These are phyloP conservation scores for Eristalis arbustorum DNA, from an alignment of 2,888 invertebrate genomes.

Conservation along the genomic window DNA sequence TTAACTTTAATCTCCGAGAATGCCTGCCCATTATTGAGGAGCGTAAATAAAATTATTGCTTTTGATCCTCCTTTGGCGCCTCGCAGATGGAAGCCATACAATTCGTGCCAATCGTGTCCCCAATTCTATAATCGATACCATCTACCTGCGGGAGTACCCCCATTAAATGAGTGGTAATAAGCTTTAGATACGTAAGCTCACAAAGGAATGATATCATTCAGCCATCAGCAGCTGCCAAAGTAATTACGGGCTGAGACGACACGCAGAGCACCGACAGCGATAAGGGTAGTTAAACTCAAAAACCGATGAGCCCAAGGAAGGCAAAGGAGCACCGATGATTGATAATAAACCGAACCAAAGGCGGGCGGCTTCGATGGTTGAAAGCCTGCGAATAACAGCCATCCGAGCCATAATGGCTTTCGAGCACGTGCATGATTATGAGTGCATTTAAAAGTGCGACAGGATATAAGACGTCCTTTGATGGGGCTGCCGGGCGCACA, in stretches of 20 bases:
- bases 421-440: neutral
- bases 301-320: neutral
- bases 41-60: neutral
- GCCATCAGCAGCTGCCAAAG: neutral
- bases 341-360: neutral
- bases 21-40: neutral
- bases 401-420: neutral
- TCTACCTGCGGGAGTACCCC: slow-evolving; percentile 2
- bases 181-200: neutral
- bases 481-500: neutral
- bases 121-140: slow-evolving; percentile 7
- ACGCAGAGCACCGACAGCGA: neutral
- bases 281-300: neutral
- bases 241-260: slow-evolving; percentile 5
- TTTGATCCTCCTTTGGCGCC: neutral
- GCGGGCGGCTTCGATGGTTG: neutral
- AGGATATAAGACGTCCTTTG: neutral
- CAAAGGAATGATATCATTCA: neutral
- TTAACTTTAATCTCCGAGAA: neutral
- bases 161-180: slow-evolving; percentile 10
- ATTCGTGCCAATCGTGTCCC: slow-evolving; percentile 5
- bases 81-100: neutral
- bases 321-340: neutral
- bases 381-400: neutral
- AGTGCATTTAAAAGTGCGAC: neutral